A percentile compares a stretch with the other conserved stretches of the same genome.
Evolutionary conservation across 1,140 invertebrate species (phyloP).

Genomic region (Trissolcus basalis): DNA sequence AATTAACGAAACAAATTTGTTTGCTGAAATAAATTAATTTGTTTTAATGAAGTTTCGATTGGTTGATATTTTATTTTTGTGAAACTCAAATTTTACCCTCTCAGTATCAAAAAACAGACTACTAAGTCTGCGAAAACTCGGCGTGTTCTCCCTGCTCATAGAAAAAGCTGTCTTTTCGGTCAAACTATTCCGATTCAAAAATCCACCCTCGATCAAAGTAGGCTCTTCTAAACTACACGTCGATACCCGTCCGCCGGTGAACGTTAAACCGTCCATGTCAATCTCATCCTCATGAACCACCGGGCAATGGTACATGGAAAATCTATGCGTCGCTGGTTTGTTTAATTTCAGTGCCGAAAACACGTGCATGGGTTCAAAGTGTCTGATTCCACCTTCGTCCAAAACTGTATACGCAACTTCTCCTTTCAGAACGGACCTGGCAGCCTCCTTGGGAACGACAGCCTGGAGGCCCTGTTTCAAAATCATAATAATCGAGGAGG

Average conservation of each 20-base stretch:
- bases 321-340: slow-evolving; percentile 79
- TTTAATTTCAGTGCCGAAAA: slow-evolving; percentile 82
- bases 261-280: slow-evolving; percentile 67
- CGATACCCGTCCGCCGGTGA: slow-evolving; percentile 58
- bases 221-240: slow-evolving; percentile 64
- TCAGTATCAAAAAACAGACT: slow-evolving; percentile 59
- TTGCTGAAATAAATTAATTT: too few species aligned
- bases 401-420: slow-evolving; percentile 85
- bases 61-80: too few species aligned
- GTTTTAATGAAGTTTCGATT: too few species aligned
- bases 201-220: slow-evolving; percentile 57
- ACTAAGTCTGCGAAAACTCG: slow-evolving; percentile 69
- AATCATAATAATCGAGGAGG: slow-evolving; percentile 81
- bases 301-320: slow-evolving; percentile 81
- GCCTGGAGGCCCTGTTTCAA: slow-evolving; percentile 86
- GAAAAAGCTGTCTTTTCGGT: slow-evolving; percentile 65
- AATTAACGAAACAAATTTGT: too few species aligned
- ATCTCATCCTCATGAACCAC: slow-evolving; percentile 77
- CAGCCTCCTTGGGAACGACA: slow-evolving; percentile 85
- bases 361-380: slow-evolving; percentile 86
- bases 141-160: slow-evolving; percentile 71
- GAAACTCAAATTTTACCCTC: slow-evolving; percentile 64
- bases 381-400: slow-evolving; percentile 85
- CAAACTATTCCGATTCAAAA: slow-evolving; percentile 59
- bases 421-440: slow-evolving; percentile 83